A percentile compares a stretch with the other conserved stretches of the same genome.
phyloP scores from a whole-genome alignment of 2,113 vertebrate species.

The Podilymbus podiceps region DNA sequence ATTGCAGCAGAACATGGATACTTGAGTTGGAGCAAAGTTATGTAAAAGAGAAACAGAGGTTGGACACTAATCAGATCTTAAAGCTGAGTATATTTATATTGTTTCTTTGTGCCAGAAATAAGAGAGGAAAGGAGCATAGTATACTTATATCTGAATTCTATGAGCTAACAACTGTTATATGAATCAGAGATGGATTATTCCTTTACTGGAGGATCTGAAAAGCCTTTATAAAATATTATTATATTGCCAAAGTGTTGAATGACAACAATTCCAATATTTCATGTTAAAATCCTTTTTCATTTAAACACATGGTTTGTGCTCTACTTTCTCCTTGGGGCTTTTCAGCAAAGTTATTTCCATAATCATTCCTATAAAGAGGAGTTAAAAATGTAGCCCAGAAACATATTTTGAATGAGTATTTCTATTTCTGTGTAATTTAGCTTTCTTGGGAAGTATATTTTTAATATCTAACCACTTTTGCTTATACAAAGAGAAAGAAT shows the following conservation, averaged over 20 bases:
- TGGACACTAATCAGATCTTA: neutral
- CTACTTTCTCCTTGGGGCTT: constrained; percentile 50
- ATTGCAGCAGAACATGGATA: neutral
- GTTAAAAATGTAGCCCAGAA: constrained; percentile 57
- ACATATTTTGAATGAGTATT: constrained; percentile 52
- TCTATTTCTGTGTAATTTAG: constrained; percentile 49
- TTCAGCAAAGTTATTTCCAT: constrained; percentile 59
- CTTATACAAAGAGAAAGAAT: constrained; percentile 28
- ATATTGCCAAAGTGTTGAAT: constrained; percentile 56
- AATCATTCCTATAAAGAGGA: constrained; percentile 58
- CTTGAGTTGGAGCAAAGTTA: neutral
- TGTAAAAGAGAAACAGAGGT: neutral
- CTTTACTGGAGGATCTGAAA: neutral
- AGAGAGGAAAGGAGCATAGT: neutral
- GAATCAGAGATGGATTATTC: constrained; percentile 41
- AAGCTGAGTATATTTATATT: neutral
- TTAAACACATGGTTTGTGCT: constrained; percentile 52
- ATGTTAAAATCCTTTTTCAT: constrained; percentile 70
- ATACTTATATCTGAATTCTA: neutral
- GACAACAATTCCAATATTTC: constrained; percentile 59
- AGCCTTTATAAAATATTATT: constrained; percentile 55
- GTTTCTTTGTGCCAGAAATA: neutral
- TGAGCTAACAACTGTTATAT: constrained; percentile 14
- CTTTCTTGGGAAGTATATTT: constrained; percentile 57
- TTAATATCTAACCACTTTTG: constrained; percentile 45